Evolutionary conservation across 2,888 invertebrate species (phyloP).

Genomic region (Eupithecia inturbata): DNA sequence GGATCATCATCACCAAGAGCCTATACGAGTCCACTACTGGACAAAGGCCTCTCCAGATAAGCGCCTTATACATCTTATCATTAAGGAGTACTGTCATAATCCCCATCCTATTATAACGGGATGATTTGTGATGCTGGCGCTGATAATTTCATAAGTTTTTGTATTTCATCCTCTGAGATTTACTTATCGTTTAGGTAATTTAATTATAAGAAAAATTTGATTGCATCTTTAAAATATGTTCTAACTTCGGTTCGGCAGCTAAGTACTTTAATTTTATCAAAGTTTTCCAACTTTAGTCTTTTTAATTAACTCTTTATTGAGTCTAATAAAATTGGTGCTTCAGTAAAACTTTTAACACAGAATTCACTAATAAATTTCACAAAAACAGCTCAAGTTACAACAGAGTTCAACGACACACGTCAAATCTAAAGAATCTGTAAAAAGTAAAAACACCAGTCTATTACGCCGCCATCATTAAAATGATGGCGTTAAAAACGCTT

Average conservation of each 20-base stretch:
- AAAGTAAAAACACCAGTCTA: slow-evolving; percentile 46
- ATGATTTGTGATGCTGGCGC: no score
- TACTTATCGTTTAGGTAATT: not conserved
- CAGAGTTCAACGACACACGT: slow-evolving; percentile 33
- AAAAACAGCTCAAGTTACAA: slow-evolving; percentile 1
- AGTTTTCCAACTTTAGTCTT: slow-evolving; percentile 2
- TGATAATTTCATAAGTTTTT: no score
- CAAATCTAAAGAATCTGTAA: slow-evolving; percentile 38
- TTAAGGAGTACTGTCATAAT: no score
- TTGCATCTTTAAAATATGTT: not conserved
- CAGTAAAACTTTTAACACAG: not conserved
- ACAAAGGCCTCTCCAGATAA: no score
- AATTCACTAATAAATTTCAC: not conserved
- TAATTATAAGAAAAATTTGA: not conserved
- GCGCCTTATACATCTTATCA: no score
- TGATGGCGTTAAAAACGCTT: slow-evolving; percentile 57
- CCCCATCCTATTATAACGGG: no score
- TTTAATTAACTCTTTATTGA: not conserved
- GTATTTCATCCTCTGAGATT: no score
- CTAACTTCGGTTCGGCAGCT: not conserved
- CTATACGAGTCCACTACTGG: no score
- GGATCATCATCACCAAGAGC: no score
- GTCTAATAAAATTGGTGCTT: not conserved
- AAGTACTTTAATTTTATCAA: slow-evolving; percentile 11
- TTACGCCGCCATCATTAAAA: slow-evolving; percentile 54